phyloP scores from a whole-genome alignment of 2,888 invertebrate species.

The Sesia apiformis region DNA sequence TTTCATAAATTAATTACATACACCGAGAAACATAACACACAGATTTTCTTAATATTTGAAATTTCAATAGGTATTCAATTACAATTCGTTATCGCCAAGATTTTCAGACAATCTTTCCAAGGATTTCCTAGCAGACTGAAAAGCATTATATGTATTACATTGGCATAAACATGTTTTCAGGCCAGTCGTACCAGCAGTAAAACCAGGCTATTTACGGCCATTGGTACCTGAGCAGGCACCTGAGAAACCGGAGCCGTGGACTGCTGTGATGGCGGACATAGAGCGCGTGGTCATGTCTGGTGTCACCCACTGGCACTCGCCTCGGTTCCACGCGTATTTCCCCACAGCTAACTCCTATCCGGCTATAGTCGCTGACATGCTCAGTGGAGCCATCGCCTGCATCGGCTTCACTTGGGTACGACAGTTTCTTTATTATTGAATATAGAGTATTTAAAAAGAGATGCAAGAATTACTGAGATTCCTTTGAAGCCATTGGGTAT shows the following conservation, averaged over 20 bases:
- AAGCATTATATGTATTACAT: too few relatives aligned
- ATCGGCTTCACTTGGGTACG: conserved; percentile 97
- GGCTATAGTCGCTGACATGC: conserved; percentile 94
- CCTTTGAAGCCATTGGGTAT: too few relatives aligned
- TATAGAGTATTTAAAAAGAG: too few relatives aligned
- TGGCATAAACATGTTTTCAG: conserved; percentile 49
- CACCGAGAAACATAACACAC: too few relatives aligned
- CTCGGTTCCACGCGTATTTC: conserved; percentile 96
- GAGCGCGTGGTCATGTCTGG: conserved; percentile 98
- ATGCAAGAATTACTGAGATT: too few relatives aligned
- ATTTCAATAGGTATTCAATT: too few relatives aligned
- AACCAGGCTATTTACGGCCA: conserved; percentile 93
- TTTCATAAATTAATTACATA: too few relatives aligned
- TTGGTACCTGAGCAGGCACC: conserved; percentile 92
- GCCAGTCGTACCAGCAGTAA: conserved; percentile 91
- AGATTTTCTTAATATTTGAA: too few relatives aligned
- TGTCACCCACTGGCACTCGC: conserved; percentile 97
- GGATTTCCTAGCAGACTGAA: too few relatives aligned
- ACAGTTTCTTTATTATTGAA: conserved; percentile 4
- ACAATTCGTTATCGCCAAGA: too few relatives aligned
- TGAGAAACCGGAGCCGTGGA: conserved; percentile 89
- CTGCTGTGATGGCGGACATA: conserved; percentile 92
- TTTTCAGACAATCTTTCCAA: too few relatives aligned
- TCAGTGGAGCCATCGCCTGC: conserved; percentile 95
- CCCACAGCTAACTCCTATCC: conserved; percentile 96